These are phyloP conservation scores for Phylloscopus collybita DNA, from an alignment of 2,797 vertebrate genomes.

Conservation along the genomic window DNA sequence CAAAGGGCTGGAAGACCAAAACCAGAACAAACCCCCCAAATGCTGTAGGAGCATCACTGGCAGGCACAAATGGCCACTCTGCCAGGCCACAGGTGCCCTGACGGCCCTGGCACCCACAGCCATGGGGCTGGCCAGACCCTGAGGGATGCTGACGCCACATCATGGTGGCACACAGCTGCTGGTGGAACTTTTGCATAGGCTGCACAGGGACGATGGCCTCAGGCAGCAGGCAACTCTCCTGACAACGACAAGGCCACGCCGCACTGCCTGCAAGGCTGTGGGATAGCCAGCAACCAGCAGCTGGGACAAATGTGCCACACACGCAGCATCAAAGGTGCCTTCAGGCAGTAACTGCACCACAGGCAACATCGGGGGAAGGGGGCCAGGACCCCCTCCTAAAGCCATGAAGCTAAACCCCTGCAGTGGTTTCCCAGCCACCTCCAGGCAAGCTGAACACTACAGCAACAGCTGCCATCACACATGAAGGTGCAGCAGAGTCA, in stretches of 20 bases:
- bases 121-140: background rate
- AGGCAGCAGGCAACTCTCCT: background rate
- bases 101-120: background rate
- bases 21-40: background rate
- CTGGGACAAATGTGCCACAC: rapidly evolving
- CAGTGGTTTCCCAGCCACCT: background rate
- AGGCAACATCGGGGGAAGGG: background rate
- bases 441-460: background rate
- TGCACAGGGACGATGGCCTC: rapidly evolving
- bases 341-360: background rate
- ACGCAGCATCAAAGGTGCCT: rapidly evolving
- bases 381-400: background rate
- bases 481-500: rapidly evolving
- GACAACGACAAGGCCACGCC: rapidly evolving
- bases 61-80: background rate
- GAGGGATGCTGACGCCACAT: rapidly evolving
- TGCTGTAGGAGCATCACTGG: rapidly evolving
- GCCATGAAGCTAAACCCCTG: rapidly evolving
- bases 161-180: rapidly evolving
- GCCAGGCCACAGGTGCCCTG: rapidly evolving
- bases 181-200: background rate
- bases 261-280: background rate
- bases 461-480: background rate
- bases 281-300: background rate
- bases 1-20: background rate